Percentiles rank a stretch among this genome's conserved stretches.
These are phyloP conservation scores for Pelochelys cantorii DNA, from an alignment of 2,797 vertebrate species.

Conservation along the genomic window DNA sequence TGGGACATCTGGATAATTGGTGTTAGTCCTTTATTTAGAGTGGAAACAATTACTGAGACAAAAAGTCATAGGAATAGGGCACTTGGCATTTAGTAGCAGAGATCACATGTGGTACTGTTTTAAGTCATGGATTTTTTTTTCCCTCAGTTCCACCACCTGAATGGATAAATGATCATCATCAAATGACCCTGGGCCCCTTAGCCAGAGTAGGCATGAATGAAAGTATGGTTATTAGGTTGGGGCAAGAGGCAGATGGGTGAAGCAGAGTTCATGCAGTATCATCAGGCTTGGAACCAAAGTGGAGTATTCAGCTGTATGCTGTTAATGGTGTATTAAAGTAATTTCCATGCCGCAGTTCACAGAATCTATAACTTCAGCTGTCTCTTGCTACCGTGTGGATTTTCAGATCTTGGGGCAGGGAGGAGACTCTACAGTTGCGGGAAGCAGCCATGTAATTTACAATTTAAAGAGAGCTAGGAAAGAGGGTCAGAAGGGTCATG, in stretches of 20 bases:
- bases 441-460: not conserved
- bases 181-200: not conserved
- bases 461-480: not conserved
- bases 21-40: not conserved
- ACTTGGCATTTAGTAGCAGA: not conserved
- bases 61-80: not conserved
- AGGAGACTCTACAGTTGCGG: not conserved
- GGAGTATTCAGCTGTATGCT: not conserved
- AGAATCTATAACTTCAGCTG: not conserved
- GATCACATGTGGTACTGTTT: not conserved
- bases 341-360: accelerated
- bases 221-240: not conserved
- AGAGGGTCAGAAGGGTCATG: not conserved
- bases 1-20: not conserved
- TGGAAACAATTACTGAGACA: not conserved
- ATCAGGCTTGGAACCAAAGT: not conserved
- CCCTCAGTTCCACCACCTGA: not conserved
- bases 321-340: not conserved
- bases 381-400: not conserved
- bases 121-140: not conserved
- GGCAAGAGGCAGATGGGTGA: not conserved
- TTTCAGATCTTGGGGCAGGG: not conserved
- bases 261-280: not conserved
- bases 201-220: not conserved
- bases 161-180: not conserved